These are phyloP conservation scores for Magallana angulata DNA, from an alignment of 1,140 invertebrate genomes.

Conservation along the genomic window DNA sequence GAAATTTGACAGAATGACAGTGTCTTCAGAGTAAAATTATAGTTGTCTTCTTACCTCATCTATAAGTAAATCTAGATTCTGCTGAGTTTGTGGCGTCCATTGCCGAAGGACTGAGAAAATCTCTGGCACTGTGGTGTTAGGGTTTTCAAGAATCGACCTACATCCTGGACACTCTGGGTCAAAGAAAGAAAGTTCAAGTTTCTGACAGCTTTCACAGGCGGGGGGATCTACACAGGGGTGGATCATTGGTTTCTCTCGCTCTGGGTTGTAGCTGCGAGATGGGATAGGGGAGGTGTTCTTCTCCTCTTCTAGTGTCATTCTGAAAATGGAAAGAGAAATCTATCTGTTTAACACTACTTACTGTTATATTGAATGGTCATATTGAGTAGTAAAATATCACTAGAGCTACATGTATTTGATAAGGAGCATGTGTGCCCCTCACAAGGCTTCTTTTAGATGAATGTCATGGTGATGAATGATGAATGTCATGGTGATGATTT, in stretches of 20 bases:
- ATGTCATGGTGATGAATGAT: too few species aligned
- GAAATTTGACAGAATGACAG: too few species aligned
- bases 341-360: neutral
- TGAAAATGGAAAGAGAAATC: slow-evolving; percentile 30
- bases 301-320: slow-evolving; percentile 65
- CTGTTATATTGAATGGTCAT: too few species aligned
- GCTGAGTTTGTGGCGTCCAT: slow-evolving; percentile 82
- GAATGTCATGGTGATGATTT: too few species aligned
- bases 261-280: slow-evolving; percentile 52
- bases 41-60: slow-evolving; percentile 76
- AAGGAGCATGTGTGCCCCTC: too few species aligned
- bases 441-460: too few species aligned
- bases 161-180: slow-evolving; percentile 81
- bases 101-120: slow-evolving; percentile 82
- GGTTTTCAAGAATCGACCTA: slow-evolving; percentile 76
- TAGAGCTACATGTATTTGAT: too few species aligned
- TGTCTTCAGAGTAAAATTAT: too few species aligned
- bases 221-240: slow-evolving; percentile 81
- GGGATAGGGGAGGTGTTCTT: slow-evolving; percentile 41
- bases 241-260: slow-evolving; percentile 74
- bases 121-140: slow-evolving; percentile 79
- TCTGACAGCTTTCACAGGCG: slow-evolving; percentile 79
- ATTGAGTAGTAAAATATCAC: too few species aligned
- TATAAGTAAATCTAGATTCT: slow-evolving; percentile 80
- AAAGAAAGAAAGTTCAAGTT: slow-evolving; percentile 81